A percentile compares a stretch with the other conserved stretches of the same genome.
Conservation (phyloP, 2,797 vertebrate genomes). For the Helicolenus hilgendorfi region DNA sequence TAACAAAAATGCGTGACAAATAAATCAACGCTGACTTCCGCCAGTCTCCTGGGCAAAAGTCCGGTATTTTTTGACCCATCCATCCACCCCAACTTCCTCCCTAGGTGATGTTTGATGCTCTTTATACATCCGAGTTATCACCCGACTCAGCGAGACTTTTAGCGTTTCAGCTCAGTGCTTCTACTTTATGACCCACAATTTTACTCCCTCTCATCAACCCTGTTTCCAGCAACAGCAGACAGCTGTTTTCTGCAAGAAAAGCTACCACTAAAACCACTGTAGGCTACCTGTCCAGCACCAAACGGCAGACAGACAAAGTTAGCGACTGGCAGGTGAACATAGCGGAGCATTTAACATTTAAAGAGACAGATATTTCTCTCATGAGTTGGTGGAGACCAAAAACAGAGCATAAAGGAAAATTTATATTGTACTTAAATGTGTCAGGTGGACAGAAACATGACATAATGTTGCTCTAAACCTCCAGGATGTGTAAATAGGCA, state of each 20-base stretch:
- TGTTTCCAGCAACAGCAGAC: not conserved
- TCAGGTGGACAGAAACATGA: not conserved
- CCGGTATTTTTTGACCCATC: too few relatives aligned
- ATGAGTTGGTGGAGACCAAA: not conserved
- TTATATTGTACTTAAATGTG: not conserved
- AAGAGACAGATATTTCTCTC: not conserved
- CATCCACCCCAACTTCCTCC: too few relatives aligned
- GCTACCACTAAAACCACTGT: not conserved
- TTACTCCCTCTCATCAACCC: not conserved
- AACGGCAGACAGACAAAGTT: not conserved
- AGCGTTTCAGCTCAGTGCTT: not conserved
- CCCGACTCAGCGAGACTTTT: not conserved
- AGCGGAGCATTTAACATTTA: not conserved
- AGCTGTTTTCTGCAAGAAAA: not conserved
- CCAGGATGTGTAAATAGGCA: not conserved
- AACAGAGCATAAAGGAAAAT: not conserved
- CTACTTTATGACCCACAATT: not conserved
- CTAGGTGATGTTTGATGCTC: too few relatives aligned
- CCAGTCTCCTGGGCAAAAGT: too few relatives aligned
- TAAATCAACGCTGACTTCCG: too few relatives aligned
- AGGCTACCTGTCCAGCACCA: not conserved
- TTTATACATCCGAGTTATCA: not conserved
- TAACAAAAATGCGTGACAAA: too few relatives aligned
- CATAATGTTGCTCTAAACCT: not conserved
- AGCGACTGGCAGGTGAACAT: not conserved